Evolutionary conservation across 2,113 vertebrate species (phyloP).

Genomic region (Saguinus imperator): DNA sequence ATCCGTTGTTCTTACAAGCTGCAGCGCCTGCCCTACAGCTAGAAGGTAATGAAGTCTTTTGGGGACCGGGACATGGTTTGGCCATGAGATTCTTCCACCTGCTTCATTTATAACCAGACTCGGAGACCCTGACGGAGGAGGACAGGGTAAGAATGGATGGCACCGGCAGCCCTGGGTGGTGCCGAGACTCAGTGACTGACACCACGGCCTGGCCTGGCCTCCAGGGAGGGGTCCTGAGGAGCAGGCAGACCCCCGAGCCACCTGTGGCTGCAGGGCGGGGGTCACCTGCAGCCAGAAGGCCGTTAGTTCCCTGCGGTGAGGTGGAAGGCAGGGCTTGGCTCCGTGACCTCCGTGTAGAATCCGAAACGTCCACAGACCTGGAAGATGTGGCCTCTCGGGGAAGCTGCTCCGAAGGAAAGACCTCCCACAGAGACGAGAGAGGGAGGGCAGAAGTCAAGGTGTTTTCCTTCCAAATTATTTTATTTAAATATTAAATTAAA

Average conservation of each 20-base stretch:
- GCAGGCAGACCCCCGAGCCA: background rate
- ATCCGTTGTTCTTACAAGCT: background rate
- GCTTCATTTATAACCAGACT: background rate
- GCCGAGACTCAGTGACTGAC: background rate
- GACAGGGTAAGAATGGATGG: fast-evolving
- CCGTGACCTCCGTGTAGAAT: fast-evolving
- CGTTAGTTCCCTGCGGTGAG: fast-evolving
- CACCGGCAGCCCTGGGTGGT: fast-evolving
- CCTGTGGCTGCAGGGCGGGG: background rate
- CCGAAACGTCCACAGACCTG: fast-evolving
- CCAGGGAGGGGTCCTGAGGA: background rate
- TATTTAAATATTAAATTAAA: slow-evolving; percentile 92
- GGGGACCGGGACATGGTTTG: background rate
- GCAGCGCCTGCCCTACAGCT: fast-evolving
- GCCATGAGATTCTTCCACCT: background rate
- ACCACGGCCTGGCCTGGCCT: background rate
- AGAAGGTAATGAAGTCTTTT: background rate
- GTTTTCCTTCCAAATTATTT: slow-evolving; percentile 76
- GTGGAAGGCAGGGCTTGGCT: fast-evolving
- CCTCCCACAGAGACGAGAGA: background rate
- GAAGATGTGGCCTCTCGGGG: fast-evolving
- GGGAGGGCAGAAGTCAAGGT: background rate
- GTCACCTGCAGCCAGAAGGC: background rate
- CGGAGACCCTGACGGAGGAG: fast-evolving
- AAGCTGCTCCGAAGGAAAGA: fast-evolving